Evolutionary conservation across 2,113 vertebrate species (phyloP).

Genomic region (Caracal caracal): DNA sequence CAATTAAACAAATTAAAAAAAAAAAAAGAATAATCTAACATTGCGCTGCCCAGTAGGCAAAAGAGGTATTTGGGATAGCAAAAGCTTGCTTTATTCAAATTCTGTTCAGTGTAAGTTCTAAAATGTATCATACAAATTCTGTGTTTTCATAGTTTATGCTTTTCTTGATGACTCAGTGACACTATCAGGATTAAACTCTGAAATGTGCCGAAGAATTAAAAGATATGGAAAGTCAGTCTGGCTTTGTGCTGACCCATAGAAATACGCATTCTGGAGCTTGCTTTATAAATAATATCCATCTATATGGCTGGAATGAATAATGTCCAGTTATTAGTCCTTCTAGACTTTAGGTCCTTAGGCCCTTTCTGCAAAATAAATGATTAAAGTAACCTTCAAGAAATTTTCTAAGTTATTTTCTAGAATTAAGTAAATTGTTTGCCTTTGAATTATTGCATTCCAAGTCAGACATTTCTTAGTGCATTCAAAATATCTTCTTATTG

Average conservation of each 20-base stretch:
- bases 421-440: background rate
- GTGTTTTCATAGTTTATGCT: background rate
- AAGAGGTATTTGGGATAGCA: background rate
- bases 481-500: conserved; percentile 34
- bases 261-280: background rate
- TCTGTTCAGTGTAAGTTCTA: conserved; percentile 1
- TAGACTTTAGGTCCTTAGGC: background rate
- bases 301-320: background rate
- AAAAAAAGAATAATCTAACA: background rate
- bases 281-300: background rate
- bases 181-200: background rate
- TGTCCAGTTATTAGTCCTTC: background rate
- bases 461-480: background rate
- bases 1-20: no score
- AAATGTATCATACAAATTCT: background rate
- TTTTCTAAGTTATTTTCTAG: conserved; percentile 2
- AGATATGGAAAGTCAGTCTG: background rate
- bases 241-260: background rate
- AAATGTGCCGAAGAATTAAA: background rate
- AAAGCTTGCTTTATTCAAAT: background rate
- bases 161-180: background rate
- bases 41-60: background rate
- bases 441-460: background rate
- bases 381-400: conserved; percentile 3
- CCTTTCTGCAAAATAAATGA: conserved; percentile 50